phyloP scores from a whole-genome alignment of 1,140 invertebrate genomes.

The Aethina tumida region DNA sequence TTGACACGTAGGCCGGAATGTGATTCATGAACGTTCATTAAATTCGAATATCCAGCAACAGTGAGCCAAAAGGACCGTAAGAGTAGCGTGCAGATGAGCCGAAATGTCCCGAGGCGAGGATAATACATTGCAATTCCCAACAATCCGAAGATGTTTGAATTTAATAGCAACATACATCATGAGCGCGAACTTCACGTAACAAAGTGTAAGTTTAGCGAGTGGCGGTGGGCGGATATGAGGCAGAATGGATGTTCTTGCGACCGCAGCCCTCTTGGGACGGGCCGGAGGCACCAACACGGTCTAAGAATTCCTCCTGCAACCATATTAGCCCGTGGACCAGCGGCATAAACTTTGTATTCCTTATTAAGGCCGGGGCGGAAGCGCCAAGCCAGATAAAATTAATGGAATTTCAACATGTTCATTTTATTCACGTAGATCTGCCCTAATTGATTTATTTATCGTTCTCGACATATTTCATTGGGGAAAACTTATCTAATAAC shows the following conservation, averaged over 20 bases:
- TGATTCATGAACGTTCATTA: too few relatives aligned
- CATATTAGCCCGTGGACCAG: conserved; percentile 22
- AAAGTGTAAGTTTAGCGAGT: conserved; percentile 29
- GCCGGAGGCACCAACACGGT: conserved; percentile 20
- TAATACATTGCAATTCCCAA: conserved; percentile 37
- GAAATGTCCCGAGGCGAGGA: conserved; percentile 29
- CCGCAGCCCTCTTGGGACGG: conserved; percentile 31
- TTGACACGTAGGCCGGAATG: too few relatives aligned
- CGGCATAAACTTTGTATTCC: conserved; percentile 27
- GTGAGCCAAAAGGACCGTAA: too few relatives aligned
- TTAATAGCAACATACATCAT: conserved; percentile 38
- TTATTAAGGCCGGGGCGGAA: conserved; percentile 18
- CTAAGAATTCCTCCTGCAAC: conserved; percentile 29
- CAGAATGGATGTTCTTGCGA: conserved; percentile 33
- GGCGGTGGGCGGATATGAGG: conserved; percentile 25
- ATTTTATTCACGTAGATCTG: too few relatives aligned
- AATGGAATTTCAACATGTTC: too few relatives aligned
- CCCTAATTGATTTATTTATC: too few relatives aligned
- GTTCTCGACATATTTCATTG: too few relatives aligned
- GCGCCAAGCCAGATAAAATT: too few relatives aligned
- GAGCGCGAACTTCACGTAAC: conserved; percentile 34
- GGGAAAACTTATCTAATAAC: too few relatives aligned
- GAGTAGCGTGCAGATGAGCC: too few relatives aligned
- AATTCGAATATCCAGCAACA: too few relatives aligned
- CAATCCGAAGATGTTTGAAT: conserved; percentile 37